Base-by-base conservation (phyloP, 2,888 invertebrate genomes). In the Nomada fabriciana region DNA sequence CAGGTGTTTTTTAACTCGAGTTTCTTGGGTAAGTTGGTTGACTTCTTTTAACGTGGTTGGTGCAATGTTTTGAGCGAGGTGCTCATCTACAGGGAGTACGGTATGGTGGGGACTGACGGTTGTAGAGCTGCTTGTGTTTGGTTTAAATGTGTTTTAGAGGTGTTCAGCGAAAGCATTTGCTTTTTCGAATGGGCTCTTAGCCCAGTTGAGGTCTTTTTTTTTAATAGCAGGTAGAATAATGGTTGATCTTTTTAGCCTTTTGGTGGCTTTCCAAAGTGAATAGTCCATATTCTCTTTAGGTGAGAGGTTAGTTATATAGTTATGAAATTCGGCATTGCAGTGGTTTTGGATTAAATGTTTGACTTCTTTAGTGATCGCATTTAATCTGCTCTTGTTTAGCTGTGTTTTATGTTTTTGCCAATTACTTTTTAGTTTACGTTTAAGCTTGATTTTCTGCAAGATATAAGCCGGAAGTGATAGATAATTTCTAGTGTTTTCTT, bases 191-290 rank as follows among this genome's bases (percentile, higher is more conserved):
- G 18, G 15, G 36, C 13, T 47, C 20, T 18, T 70, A 13, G 59
- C 69, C 69, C 57, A 70, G 18, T 15, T 13, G n/a, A 4, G 2
- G 18, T 59, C 47, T 0, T 18, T 20, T 15, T 47, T 23, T 43
- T 15, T 43, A 23, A 70, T 25, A 3, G 59, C 43, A 5, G 59
- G 69, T 47, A 47, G 10, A 2, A 25, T 3, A 15, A 23, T n/a
- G 10, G 0, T 43, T 9, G 25, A 59, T 15, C 69, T 57, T 5
- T 59, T 69, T 20, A 69, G 20, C 11, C 47, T 5, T 47, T 59
- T 69, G 20, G 59, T 69, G 1, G 20, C 47, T 25, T 69, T 69
- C 69, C 69, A 69, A 7, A 69, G 15, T n/a, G 69, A 57, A 5
- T 69, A 69, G 23, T 69, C 43, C 15, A 59, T 20, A 7, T 15